Conservation (phyloP, 1,140 invertebrate species). For the Zaprionus davidi region DNA sequence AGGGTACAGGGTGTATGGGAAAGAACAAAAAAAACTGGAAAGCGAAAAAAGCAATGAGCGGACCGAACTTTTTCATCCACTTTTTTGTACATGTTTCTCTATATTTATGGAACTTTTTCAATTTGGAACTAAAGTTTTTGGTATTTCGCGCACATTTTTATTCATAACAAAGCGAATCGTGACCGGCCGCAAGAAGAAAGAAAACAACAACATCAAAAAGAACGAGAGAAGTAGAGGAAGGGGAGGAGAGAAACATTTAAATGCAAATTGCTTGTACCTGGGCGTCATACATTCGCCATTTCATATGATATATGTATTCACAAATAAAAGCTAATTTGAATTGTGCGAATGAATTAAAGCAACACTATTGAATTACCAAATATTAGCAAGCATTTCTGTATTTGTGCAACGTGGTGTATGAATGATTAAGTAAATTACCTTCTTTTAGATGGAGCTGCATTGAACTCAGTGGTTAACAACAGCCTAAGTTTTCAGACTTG, state of each 20-base stretch:
- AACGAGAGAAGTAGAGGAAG: conserved; percentile 10
- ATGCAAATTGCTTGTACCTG: conserved; percentile 38
- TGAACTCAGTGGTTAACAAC: background rate
- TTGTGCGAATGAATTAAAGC: conserved; percentile 55
- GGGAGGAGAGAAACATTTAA: conserved; percentile 23
- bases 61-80: conserved; percentile 61
- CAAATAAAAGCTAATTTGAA: conserved; percentile 73
- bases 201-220: conserved; percentile 60
- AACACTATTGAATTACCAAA: conserved; percentile 46
- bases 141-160: conserved; percentile 73
- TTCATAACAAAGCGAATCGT: conserved; percentile 79
- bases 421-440: background rate
- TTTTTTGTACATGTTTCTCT: conserved; percentile 64
- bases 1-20: conserved; percentile 4
- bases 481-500: background rate
- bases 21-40: conserved; percentile 28
- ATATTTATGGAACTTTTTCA: conserved; percentile 83
- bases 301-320: conserved; percentile 51
- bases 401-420: background rate
- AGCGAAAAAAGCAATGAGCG: conserved; percentile 39
- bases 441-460: no score
- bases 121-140: conserved; percentile 79
- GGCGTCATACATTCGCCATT: conserved; percentile 53
- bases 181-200: conserved; percentile 55
- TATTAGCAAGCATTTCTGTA: background rate